These are phyloP conservation scores for Apamea crenata DNA, from an alignment of 2,888 invertebrate genomes.

Conservation along the genomic window DNA sequence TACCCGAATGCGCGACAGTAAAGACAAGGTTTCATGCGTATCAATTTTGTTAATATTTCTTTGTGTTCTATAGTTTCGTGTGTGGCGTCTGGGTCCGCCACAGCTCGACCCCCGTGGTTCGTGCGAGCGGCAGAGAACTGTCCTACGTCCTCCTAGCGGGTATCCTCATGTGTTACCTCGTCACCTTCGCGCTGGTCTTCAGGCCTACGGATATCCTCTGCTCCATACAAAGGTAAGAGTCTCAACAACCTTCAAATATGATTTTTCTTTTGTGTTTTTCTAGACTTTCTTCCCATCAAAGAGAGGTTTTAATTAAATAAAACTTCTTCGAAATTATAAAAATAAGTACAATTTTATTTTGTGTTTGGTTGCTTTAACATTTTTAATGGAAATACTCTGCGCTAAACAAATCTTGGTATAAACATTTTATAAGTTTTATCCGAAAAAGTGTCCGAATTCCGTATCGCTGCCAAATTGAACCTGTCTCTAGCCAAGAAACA, in stretches of 20 bases:
- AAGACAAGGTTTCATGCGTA: not conserved
- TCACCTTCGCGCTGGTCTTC: slow-evolving; percentile 97
- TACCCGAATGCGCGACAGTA: not conserved
- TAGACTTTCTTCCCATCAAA: not conserved
- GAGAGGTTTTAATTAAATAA: not conserved
- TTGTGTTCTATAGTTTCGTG: slow-evolving; percentile 89
- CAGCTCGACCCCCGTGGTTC: slow-evolving; percentile 99
- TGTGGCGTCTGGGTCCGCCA: slow-evolving; percentile 95
- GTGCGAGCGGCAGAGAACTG: slow-evolving; percentile 97
- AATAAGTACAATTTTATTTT: not conserved
- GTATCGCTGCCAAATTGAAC: slow-evolving; percentile 18
- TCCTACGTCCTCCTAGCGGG: slow-evolving; percentile 97
- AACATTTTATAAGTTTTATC: not conserved
- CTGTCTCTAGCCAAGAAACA: not conserved
- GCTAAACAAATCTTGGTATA: too few relatives aligned
- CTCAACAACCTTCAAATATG: not conserved
- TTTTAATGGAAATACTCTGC: not conserved
- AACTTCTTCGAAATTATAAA: not conserved
- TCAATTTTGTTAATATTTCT: not conserved
- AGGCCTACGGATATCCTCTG: slow-evolving; percentile 96
- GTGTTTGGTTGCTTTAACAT: not conserved
- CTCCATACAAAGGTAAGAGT: slow-evolving; percentile 95
- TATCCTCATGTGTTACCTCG: slow-evolving; percentile 97
- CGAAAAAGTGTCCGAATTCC: not conserved
- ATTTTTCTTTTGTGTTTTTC: not conserved